Evolutionary conservation across 2,888 invertebrate genomes (phyloP), one percentile per base, ranked within the genome.

Genomic region (Tinea semifulvella): DNA sequence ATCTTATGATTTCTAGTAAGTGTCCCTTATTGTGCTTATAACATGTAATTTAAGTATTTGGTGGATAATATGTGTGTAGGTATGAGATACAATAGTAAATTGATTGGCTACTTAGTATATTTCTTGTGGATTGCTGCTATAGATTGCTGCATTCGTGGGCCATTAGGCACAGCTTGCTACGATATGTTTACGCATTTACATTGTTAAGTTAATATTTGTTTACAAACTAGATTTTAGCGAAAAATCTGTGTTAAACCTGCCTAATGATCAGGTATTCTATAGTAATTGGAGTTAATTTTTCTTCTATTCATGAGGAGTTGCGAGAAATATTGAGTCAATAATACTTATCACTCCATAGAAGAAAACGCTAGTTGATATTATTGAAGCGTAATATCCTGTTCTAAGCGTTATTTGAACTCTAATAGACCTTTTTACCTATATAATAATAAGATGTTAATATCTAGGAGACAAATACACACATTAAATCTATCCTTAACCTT

Each of bases 1-100:
- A 80, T 80, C 80, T 20, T 80, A 80, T 80, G 80, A 75, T 64
- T 77, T 76, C 69, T 72, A 68, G 80, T 80, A 69, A 65, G 79
- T 79, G 74, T 79, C 68, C 61, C 31, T n/a, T n/a, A n/a, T n/a
- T n/a, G n/a, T n/a, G n/a, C n/a, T n/a, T 31, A 31, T 13, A 2
- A 31, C 11, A 31, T 31, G 14, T 31, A 11, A 31, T 14, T 31
- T 66, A 63, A 63, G 65, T 63, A 69, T 70, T 62, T 55, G 57
- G 8, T 7, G 5, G 22, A 22, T 22, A 7, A 7, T 8, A 22
- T 22, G 53, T 49, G 51, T 53, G 50, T 48, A 52, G 56, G 42
- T 54, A 52, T 51, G 47, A 49, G 47, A 54, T 22, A 22, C 5
- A 22, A 22, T 22, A 22, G 8, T 22, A n/a, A n/a, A 22, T 22